Evolutionary conservation across 2,113 vertebrate species (phyloP).

Genomic region (Cisticola juncidis): DNA sequence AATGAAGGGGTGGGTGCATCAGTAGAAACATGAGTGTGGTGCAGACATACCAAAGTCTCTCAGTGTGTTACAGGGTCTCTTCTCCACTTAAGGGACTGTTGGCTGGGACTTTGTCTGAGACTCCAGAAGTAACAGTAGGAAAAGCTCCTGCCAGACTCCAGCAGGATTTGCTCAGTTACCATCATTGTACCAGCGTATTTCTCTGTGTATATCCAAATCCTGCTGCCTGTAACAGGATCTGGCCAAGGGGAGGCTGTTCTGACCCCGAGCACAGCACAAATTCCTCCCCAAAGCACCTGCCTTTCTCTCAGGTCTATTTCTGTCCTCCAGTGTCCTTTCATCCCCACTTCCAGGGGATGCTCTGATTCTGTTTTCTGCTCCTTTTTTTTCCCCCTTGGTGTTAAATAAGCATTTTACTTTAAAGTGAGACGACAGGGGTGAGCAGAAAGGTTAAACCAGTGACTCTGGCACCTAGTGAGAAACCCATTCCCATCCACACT

Average conservation of each 20-base stretch:
- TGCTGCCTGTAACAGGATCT: background rate
- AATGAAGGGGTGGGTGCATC: background rate
- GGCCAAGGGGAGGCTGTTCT: background rate
- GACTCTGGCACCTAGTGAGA: background rate
- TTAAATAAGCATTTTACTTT: background rate
- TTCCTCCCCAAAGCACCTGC: background rate
- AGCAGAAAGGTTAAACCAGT: slow-evolving; percentile 7
- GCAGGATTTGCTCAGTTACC: background rate
- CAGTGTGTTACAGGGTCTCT: background rate
- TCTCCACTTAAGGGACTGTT: background rate
- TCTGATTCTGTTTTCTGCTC: background rate
- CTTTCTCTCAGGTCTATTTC: slow-evolving; percentile 14
- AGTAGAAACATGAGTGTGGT: background rate
- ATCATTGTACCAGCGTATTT: background rate
- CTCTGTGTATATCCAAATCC: background rate
- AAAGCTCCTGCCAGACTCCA: background rate
- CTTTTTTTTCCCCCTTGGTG: background rate
- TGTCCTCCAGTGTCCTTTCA: background rate
- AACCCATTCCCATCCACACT: background rate
- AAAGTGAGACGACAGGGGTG: background rate
- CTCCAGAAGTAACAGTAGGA: background rate
- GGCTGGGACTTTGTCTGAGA: background rate
- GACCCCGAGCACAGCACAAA: background rate
- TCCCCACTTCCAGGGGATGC: background rate
- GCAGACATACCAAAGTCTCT: background rate